phyloP scores from a whole-genome alignment of 2,113 vertebrate genomes.

The Ceyx cyanopectus region DNA sequence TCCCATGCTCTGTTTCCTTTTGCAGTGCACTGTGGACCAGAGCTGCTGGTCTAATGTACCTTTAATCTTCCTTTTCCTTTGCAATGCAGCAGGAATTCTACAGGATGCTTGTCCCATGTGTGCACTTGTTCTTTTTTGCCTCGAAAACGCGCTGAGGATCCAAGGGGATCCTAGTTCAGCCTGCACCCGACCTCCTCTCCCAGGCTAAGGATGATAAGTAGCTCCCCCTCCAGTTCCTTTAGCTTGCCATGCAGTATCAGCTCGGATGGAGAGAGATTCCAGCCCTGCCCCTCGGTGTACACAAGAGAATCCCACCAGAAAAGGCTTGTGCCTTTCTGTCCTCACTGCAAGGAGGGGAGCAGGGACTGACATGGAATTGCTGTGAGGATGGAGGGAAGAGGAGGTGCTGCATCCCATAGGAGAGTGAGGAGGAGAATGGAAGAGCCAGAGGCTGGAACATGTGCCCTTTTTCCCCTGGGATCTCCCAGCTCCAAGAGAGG shows the following conservation, averaged over 20 bases:
- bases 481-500: neutral
- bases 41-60: rapidly evolving
- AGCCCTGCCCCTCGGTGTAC: neutral
- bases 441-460: neutral
- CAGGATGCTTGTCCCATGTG: neutral
- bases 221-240: neutral
- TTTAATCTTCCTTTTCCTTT: neutral
- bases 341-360: neutral
- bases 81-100: neutral
- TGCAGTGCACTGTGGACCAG: neutral
- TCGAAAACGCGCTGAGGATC: neutral
- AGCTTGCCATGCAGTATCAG: rapidly evolving
- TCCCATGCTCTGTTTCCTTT: neutral
- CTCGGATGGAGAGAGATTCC: neutral
- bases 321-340: neutral
- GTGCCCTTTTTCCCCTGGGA: neutral
- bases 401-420: neutral
- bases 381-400: neutral
- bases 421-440: neutral
- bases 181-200: neutral
- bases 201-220: neutral
- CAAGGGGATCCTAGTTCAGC: neutral
- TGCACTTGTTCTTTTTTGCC: neutral
- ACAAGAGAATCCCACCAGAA: neutral
- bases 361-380: neutral